Conservation (phyloP, 2,888 invertebrate genomes). For the Limenitis camilla region DNA sequence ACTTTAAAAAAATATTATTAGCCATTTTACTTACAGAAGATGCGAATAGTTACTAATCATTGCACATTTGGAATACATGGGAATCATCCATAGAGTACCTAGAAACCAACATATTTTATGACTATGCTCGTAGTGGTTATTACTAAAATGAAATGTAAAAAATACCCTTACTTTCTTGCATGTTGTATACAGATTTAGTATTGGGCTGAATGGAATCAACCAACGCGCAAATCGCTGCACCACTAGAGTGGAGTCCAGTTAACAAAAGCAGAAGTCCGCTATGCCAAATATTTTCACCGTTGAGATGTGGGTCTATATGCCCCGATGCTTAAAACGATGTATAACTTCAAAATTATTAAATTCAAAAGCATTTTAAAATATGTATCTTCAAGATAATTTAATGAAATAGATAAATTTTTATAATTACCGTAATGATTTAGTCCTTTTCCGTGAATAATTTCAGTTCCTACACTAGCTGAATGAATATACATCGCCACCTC, state of each 20-base stretch:
- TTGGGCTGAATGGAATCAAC: constrained; percentile 43
- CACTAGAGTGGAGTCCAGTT: constrained; percentile 39
- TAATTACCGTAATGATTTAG: constrained; percentile 54
- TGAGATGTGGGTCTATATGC: constrained; percentile 52
- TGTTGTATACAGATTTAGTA: constrained; percentile 27
- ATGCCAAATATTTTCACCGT: constrained; percentile 59
- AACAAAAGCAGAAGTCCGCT: constrained; percentile 44
- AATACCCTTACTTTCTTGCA: constrained; percentile 46
- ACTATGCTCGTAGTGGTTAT: not conserved
- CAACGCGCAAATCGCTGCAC: constrained; percentile 48
- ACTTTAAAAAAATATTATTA: too few species aligned
- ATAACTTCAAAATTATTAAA: not conserved
- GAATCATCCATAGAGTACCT: constrained; percentile 61
- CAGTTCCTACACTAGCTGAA: constrained; percentile 54
- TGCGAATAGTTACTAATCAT: constrained; percentile 47
- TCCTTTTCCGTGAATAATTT: constrained; percentile 60
- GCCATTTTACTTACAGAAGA: constrained; percentile 41
- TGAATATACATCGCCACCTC: constrained; percentile 58
- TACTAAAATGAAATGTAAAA: not conserved
- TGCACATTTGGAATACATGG: constrained; percentile 60
- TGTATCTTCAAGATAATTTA: not conserved
- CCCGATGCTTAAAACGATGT: constrained; percentile 44
- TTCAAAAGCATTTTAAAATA: not conserved
- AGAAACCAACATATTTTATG: not conserved
- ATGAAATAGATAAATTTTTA: not conserved